Percentiles rank a stretch among this genome's conserved stretches.
phyloP scores from a whole-genome alignment of 2,797 vertebrate species.

The Ciconia nigra region DNA sequence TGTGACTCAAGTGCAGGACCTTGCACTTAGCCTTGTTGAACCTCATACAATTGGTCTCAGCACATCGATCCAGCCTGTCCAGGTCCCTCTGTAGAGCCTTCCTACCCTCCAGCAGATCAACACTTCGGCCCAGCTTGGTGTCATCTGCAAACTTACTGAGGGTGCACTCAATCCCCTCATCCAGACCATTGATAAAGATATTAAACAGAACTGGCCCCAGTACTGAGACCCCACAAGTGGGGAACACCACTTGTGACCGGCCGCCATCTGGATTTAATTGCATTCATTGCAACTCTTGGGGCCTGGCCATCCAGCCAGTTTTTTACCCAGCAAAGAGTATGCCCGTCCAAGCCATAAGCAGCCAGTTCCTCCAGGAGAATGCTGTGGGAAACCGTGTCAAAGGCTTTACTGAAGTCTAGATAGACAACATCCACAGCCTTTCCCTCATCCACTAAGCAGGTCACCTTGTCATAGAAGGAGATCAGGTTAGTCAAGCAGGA shows the following conservation, averaged over 20 bases:
- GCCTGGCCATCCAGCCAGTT: not conserved
- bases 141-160: not conserved
- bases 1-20: not conserved
- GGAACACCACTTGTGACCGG: not conserved
- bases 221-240: not conserved
- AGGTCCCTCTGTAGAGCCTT: not conserved
- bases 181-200: not conserved
- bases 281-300: too few species aligned
- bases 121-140: not conserved
- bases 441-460: not conserved
- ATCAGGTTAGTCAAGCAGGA: not conserved
- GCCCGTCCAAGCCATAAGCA: not conserved
- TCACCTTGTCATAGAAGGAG: not conserved
- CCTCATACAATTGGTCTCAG: not conserved
- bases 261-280: not conserved
- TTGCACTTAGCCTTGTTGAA: not conserved
- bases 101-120: not conserved
- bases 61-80: not conserved
- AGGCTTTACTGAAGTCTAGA: not conserved
- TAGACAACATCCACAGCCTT: not conserved
- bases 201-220: not conserved
- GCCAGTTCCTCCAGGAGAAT: not conserved
- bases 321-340: not conserved
- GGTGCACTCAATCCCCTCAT: not conserved
- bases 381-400: not conserved